Base-by-base conservation (phyloP, 2,888 invertebrate species). In the Autographa gamma region DNA sequence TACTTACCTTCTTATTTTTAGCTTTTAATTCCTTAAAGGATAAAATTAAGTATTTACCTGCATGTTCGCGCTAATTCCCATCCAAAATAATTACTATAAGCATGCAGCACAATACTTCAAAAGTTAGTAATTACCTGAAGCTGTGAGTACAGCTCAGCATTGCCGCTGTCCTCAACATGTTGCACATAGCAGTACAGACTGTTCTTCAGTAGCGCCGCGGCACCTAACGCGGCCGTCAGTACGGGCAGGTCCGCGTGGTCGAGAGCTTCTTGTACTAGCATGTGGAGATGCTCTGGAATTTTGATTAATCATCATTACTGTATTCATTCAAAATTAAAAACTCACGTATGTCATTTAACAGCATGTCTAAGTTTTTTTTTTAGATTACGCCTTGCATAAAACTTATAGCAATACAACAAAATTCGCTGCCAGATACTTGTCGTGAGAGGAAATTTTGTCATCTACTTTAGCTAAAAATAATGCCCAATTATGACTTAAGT, bases 181-280 rank as follows among this genome's bases (percentile, higher is more conserved):
- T 97, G 97, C 68, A 97, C 96, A 83, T 98, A 98, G 86, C 97
- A 97, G 96, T 97, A 97, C 0, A 98, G 91, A 56, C 97, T 97
- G 86, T 98, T 98, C 89, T 97, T 97, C 43, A 98, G 92, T 48
- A 98, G 91, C 0, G 98, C 97, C 0, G 98, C 97, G 0, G 98
- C 98, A 0, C 98, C 98, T 9, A 98, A 96, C 0, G 98, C 98
- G 0, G 98, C 98, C 0, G 98, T 98, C 7, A 98, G 89, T 16
- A 98, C 98, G 0, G 98, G 97, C 18, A 98, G 92, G 89, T 98
- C 98, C 0, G 98, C 98, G 86, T 98, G 98, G 93, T 98, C 98
- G 18, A 98, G 89, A 0, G 98, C 98, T 89, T 98, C 98, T 92
- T 98, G 98, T 0, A 97, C 98, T 11, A 98, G 88, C 52, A 97